Evolutionary conservation across 1,140 invertebrate genomes (phyloP), one percentile per base, ranked within the genome.

Genomic region (Neomicropteryx cornuta): DNA sequence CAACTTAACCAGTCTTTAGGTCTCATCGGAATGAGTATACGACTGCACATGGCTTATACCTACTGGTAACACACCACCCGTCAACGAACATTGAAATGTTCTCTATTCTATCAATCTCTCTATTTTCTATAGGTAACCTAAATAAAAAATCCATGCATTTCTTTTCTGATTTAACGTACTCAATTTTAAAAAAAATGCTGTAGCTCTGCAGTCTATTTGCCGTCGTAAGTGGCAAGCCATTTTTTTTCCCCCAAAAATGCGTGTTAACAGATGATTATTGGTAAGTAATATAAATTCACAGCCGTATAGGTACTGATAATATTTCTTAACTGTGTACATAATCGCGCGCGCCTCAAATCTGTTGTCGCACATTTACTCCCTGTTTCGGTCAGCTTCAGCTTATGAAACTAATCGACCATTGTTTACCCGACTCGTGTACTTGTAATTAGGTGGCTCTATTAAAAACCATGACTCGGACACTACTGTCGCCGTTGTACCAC

Each of bases 321-420:
- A 76, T 47, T 67, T 67, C 38, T 60, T 58, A 4, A 76, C 55
- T 4, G 58, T 60, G 47, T 53, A 75, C 1, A 73, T 41, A 8
- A 76, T 60, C 2, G 61, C 58, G n/a, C 70, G 44, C 5, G 62
- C 66, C 53, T 79, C 71, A 45, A 62, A 21, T 78, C 67, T 18
- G 71, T 62, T 41, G 68, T 62, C 6, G 57, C 41, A 34, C 74
- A 71, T 35, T 62, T 70, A 45, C 51, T 43, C 45, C 73, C 61
- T 4, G 63, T 46, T 20, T 48, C 28, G n/a, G 47, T 51, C 20
- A 75, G 46, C 1, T 55, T 53, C 31, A 58, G 44, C 6, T 68
- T 8, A 55, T 60, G 51, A 50, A 70, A 4, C 54, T 51, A 30
- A 75, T 60, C 16, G 62, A 58, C 39, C 39, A 32, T 43, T 66